A percentile compares a stretch with the other conserved stretches of the same genome.
These are phyloP conservation scores for Zeus faber DNA, from an alignment of 2,113 vertebrate species.

Conservation along the genomic window DNA sequence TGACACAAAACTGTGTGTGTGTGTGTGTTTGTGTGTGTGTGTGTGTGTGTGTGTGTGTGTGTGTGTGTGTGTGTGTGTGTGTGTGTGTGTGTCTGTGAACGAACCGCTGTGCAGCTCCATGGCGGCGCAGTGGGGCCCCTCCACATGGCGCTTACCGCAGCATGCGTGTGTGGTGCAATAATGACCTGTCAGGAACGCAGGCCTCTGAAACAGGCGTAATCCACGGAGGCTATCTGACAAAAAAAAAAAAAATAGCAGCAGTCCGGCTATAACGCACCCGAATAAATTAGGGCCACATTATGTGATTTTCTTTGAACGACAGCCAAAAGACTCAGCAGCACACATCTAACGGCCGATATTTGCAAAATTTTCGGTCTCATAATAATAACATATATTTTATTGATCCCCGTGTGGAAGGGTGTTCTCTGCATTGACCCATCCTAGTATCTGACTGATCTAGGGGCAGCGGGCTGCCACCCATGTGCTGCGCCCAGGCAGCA, in stretches of 20 bases:
- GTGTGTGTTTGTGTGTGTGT: no score
- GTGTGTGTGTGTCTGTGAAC: constrained; percentile 6
- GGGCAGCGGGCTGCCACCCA: not conserved
- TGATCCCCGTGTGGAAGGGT: no score
- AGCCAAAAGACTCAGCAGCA: no score
- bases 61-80: not conserved
- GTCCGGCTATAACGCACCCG: constrained; percentile 37
- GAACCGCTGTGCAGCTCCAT: constrained; percentile 13
- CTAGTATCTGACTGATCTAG: not conserved
- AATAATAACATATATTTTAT: no score
- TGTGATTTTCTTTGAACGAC: not conserved
- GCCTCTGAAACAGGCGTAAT: constrained; percentile 75
- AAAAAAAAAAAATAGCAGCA: constrained; percentile 78
- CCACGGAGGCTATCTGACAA: constrained; percentile 76
- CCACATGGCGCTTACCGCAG: no score
- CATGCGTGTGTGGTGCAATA: constrained; percentile 75
- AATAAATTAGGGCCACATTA: constrained; percentile 26
- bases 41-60: not conserved
- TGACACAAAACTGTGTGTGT: no score
- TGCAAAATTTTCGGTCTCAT: no score
- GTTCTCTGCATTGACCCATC: not conserved
- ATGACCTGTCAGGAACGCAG: constrained; percentile 84
- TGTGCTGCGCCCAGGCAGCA: no score
- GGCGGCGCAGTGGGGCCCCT: constrained; percentile 12
- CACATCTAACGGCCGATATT: no score